Percentiles rank a stretch among this genome's conserved stretches.
Evolutionary conservation across 1,140 invertebrate species (phyloP).

Genomic region (Temnothorax curvispinosus): DNA sequence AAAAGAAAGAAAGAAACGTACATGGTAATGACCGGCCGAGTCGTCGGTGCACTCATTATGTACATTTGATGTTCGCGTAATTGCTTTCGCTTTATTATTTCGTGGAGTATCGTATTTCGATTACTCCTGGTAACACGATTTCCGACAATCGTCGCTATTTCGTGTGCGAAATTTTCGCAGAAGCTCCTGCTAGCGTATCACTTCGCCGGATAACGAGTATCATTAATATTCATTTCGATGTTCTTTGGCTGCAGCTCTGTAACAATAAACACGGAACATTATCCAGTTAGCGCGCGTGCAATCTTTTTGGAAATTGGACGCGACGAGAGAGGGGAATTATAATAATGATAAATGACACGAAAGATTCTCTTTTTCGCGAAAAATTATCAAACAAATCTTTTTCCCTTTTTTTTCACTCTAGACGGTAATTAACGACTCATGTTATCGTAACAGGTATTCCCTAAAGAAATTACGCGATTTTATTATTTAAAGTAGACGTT

Average conservation of each 20-base stretch:
- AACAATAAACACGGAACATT: constrained; percentile 48
- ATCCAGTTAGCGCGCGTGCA: constrained; percentile 4
- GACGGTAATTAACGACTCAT: neutral
- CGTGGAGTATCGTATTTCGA: constrained; percentile 56
- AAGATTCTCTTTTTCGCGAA: neutral
- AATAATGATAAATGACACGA: constrained; percentile 29
- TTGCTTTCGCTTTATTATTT: constrained; percentile 53
- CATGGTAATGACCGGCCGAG: no score
- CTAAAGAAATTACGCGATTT: neutral
- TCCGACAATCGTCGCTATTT: constrained; percentile 31
- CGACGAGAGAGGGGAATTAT: constrained; percentile 6
- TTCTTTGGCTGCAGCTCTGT: constrained; percentile 22
- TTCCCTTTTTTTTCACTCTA: neutral
- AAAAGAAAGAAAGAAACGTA: neutral
- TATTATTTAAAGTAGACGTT: constrained; percentile 4
- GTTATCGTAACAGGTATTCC: constrained; percentile 6
- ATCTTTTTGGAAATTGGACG: neutral
- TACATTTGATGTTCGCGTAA: constrained; percentile 59
- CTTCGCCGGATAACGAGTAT: constrained; percentile 19
- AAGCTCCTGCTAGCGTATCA: constrained; percentile 12
- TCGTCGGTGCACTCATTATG: constrained; percentile 25
- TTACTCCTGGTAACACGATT: constrained; percentile 39
- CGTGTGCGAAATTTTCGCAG: constrained; percentile 33
- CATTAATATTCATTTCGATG: constrained; percentile 55
- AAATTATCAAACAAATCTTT: constrained; percentile 17